phyloP scores from a whole-genome alignment of 2,888 invertebrate species.

The Polia nebulosa region DNA sequence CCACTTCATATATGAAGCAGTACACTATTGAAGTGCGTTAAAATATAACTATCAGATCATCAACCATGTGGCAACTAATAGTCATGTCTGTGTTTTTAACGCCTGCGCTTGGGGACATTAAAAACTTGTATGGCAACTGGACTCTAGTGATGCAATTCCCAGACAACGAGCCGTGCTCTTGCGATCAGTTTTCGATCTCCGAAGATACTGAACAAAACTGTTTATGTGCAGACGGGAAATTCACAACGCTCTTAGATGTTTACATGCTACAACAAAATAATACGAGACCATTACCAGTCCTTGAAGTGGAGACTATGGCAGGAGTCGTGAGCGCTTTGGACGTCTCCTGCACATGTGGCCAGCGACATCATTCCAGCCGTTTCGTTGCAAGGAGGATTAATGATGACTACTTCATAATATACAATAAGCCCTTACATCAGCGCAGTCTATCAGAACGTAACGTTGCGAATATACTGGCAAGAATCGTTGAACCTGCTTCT shows the following conservation, averaged over 20 bases:
- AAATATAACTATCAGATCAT: not conserved
- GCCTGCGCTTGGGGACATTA: slow-evolving; percentile 3
- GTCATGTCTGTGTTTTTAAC: slow-evolving; percentile 7
- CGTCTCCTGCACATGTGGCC: not conserved
- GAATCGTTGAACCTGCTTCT: slow-evolving; percentile 10
- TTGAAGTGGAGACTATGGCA: slow-evolving; percentile 3
- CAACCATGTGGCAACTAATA: slow-evolving; percentile 10
- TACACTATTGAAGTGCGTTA: not conserved
- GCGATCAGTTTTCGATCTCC: not conserved
- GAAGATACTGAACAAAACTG: not conserved
- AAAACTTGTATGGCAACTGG: slow-evolving; percentile 6
- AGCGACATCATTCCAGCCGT: not conserved
- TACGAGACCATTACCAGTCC: not conserved
- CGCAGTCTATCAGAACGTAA: not conserved
- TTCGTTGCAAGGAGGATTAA: slow-evolving; percentile 2
- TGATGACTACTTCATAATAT: slow-evolving; percentile 12
- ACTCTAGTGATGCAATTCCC: slow-evolving; percentile 7
- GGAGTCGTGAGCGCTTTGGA: not conserved
- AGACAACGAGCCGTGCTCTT: too few species aligned
- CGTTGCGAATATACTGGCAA: not conserved
- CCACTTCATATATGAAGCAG: too few species aligned
- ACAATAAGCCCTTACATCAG: not conserved
- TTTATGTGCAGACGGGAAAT: slow-evolving; percentile 6
- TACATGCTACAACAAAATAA: too few species aligned
- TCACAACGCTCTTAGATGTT: slow-evolving; percentile 2